Evolutionary conservation across 2,888 invertebrate genomes (phyloP), one percentile per base, ranked within the genome.

Genomic region (Fabriciana adippe): DNA sequence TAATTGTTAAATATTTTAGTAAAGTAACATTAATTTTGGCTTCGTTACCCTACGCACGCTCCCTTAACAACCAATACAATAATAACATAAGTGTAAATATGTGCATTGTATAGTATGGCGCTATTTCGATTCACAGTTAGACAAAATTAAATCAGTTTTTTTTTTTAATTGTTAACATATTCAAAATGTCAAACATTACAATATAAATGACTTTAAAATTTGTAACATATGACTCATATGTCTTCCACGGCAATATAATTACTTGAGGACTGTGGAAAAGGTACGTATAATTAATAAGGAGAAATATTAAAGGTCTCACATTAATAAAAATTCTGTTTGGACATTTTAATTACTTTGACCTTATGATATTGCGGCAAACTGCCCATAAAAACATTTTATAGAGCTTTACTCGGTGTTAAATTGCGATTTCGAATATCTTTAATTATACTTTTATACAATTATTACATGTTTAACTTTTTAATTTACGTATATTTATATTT

Each of bases 271-370:
- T 67, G 63, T 53, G 67, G 56, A 50, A 61, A 60, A 69, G 67
- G 72, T 63, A 69, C 59, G 66, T 70, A 70, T 74, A 74, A 74
- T 74, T 74, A 74, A 74, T 74, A 72, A 73, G 67, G 68, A 67
- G 66, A 64, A 71, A 71, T 67, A 69, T 70, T 72, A 73, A 73
- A 74, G 73, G 73, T 74, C 72, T 72, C 71, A 59, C 67, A 68
- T 72, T 68, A 71, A 72, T 72, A 73, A 73, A 75, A 72, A 69
- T 61, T 68, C 74, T 68, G 74, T 71, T 86, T 86, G 80, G 81
- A 74, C 80, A 84, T 83, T 83, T 89, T 90, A 90, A 90, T 90
- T 89, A 87, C 85, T 81, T 72, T 81, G 85, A 88, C 89, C 89
- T 89, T 87, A 85, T 86, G 83, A 81, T 84, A 81, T 78, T 79